These are phyloP conservation scores for Sinella curviseta DNA, from an alignment of 1,140 invertebrate genomes.

Conservation along the genomic window DNA sequence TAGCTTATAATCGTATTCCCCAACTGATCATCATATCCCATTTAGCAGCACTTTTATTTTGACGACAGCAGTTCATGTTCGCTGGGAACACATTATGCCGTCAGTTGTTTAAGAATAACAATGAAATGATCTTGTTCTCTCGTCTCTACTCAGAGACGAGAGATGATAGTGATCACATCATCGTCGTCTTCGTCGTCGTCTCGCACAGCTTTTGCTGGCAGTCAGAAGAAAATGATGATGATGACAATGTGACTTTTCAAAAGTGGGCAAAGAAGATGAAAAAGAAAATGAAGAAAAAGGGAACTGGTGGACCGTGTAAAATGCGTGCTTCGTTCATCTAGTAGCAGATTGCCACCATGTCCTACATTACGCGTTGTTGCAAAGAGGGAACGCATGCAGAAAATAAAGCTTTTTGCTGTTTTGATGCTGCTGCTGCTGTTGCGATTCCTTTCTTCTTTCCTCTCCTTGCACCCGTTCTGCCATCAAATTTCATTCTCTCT, in stretches of 20 bases:
- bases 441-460: too few species aligned
- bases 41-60: too few species aligned
- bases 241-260: background rate
- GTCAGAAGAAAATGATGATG: background rate
- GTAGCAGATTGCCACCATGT: background rate
- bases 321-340: conserved; percentile 6
- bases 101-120: background rate
- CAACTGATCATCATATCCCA: too few species aligned
- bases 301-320: conserved; percentile 5
- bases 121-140: too few species aligned
- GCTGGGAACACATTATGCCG: background rate
- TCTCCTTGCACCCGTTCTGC: background rate
- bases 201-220: background rate
- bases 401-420: too few species aligned
- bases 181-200: too few species aligned
- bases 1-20: too few species aligned
- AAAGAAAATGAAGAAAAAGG: background rate
- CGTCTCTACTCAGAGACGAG: too few species aligned
- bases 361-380: background rate
- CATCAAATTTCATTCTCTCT: background rate
- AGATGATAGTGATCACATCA: too few species aligned
- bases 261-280: background rate
- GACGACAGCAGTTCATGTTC: too few species aligned
- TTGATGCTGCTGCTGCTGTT: background rate
- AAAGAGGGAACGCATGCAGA: background rate